Evolutionary conservation across 1,140 invertebrate species (phyloP), one percentile per base, ranked within the genome.

Genomic region (Riptortus pedestris): DNA sequence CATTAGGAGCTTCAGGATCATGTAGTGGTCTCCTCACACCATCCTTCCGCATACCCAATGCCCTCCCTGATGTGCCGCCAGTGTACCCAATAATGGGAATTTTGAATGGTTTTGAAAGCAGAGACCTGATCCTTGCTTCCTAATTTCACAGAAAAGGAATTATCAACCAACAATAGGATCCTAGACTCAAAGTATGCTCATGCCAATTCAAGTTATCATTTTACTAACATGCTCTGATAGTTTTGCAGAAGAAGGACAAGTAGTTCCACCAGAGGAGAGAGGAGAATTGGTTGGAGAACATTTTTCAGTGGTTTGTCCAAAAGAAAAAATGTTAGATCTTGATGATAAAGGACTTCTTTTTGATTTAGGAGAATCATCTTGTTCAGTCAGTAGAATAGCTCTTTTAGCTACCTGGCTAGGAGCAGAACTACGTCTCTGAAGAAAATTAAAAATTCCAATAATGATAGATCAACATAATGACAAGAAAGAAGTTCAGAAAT

Each of bases 1-100:
- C 95, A 73, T 90, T 91, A 27, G 95, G 91, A 71, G 88, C 94
- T 70, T 88, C 83, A 0, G 97, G 96, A 79, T 99, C 96, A 73
- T 96, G 90, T 14, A 99, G 75, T 0, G 96, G 77, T 65, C 85
- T 81, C 68, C 86, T 78, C 1, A 83, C 78, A 18, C 84, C 84
- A 68, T 80, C 76, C 43, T 89, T 77, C 60, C 83, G 77, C 51
- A 93, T 79, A 0, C 92, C 92, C 9, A 95, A 74, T 29, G 82
- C 81, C 72, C 86, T 81, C 71, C 82, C 84, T 31, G 83, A 84
- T 0, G 82, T 79, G 45, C 85, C 79, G 0, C 73, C 72, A 20
- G 74, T 74, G 77, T 98, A 99, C 71, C 96, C 94, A 16, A 87
- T 84, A 66, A 98, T 90, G 4, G 96, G 96, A 55, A 97, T 88